Conservation (phyloP, 2,113 vertebrate genomes). For the Dasyprocta punctata region DNA sequence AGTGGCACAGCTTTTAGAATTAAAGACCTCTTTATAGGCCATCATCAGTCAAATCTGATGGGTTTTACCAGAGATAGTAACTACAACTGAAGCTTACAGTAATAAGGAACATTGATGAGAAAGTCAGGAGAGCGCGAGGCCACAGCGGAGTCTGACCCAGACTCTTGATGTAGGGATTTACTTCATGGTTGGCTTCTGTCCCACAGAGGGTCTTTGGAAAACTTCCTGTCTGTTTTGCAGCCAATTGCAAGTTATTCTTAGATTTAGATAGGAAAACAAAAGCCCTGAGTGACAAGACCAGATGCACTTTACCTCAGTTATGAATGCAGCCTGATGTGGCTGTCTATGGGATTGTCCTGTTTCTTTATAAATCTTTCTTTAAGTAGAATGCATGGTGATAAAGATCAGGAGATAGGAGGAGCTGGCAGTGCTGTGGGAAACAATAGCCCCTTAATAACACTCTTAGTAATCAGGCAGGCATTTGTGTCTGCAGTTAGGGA, state of each 20-base stretch:
- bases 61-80: not conserved
- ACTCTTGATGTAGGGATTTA: not conserved
- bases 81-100: not conserved
- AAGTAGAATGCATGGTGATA: conserved; percentile 60
- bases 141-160: not conserved
- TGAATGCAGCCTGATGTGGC: conserved; percentile 74
- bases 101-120: not conserved
- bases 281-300: conserved; percentile 56
- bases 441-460: conserved; percentile 77
- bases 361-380: conserved; percentile 53
- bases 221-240: conserved; percentile 42
- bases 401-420: conserved; percentile 67
- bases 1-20: conserved; percentile 16
- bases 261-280: conserved; percentile 63
- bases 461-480: conserved; percentile 74
- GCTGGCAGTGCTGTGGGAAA: conserved; percentile 25
- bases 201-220: conserved; percentile 24
- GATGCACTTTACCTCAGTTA: conserved; percentile 45
- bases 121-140: not conserved
- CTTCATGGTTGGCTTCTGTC: conserved; percentile 36
- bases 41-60: not conserved
- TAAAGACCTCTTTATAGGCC: not conserved
- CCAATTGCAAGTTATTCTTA: conserved; percentile 72
- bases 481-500: conserved; percentile 62
- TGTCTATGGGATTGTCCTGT: not conserved